Conservation (phyloP, 2,113 vertebrate species). For the Gobio gobio region DNA sequence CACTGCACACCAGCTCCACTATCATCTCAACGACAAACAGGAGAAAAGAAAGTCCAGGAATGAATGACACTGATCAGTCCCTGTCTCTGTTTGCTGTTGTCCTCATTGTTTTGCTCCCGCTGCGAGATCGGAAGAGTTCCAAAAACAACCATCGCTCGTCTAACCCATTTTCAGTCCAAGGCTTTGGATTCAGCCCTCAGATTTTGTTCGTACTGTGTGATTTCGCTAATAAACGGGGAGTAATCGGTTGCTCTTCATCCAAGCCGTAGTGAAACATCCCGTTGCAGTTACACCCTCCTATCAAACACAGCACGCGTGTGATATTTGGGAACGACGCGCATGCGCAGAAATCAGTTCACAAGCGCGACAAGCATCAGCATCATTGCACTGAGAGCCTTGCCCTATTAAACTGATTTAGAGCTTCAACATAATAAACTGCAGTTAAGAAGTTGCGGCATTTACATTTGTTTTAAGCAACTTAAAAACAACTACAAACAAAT, state of each 20-base stretch:
- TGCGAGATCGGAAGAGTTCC: conserved; percentile 52
- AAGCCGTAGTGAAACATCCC: conserved; percentile 26
- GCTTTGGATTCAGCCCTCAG: neutral
- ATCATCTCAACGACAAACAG: conserved; percentile 81
- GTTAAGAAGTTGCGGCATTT: too few relatives aligned
- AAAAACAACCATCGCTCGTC: neutral
- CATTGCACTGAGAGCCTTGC: neutral
- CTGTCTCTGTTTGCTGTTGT: conserved; percentile 53
- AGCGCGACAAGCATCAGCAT: neutral
- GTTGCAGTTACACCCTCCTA: conserved; percentile 22
- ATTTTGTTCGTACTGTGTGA: neutral
- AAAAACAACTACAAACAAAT: too few relatives aligned
- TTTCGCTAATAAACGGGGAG: neutral
- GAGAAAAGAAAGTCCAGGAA: conserved; percentile 45
- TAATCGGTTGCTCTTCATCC: neutral
- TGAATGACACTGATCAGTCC: conserved; percentile 51
- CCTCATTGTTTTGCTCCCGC: conserved; percentile 61
- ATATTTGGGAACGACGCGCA: conserved; percentile 23
- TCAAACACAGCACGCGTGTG: conserved; percentile 39
- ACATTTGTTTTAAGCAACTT: too few relatives aligned
- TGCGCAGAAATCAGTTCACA: conserved; percentile 33
- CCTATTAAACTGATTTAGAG: neutral
- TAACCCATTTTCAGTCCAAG: conserved; percentile 19
- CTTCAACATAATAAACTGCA: neutral
- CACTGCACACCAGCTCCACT: conserved; percentile 91